Evolutionary conservation across 2,888 invertebrate species (phyloP), one percentile per base, ranked within the genome.

Genomic region (Microplitis manilae): DNA sequence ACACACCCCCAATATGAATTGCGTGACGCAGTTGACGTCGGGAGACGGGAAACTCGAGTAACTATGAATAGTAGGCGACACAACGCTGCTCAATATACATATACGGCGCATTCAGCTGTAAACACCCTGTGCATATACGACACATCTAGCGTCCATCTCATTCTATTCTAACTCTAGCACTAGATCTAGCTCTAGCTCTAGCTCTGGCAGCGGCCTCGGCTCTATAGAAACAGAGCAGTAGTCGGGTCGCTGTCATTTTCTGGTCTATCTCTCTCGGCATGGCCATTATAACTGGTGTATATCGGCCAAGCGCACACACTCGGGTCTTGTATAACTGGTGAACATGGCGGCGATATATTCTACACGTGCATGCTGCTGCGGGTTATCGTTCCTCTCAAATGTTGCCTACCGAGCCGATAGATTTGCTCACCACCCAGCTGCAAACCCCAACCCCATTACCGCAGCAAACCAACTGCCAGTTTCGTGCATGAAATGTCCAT

Each of bases 1-100:
- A 84, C 79, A 84, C 79, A 80, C 77, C 74, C 77, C 81, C 80
- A 80, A 84, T 84, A 85, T 82, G 84, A 83, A 81, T 84, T 83
- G 85, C 85, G 85, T 86, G 85, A 85, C 84, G 84, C 81, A 82
- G 79, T 20, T 20, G 20, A 20, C 20, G 30, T 30, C 30, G 4
- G 30, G 30, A 30, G 30, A 30, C 30, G 30, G 30, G 30, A 30
- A 2, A 30, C 30, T 30, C 30, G 30, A 30, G 30, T 30, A 30
- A 30, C 30, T 30, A 30, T 30, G 30, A 30, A 2, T 82, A 79
- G 79, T 78, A 81, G 83, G 83, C 84, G 85, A 86, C 85, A 83
- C 84, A 83, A 84, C 30, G 30, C 4, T 84, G 84, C 83, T 83
- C 81, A 84, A 84, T 83, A 82, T 84, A 82, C 83, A 83, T 82